phyloP scores from a whole-genome alignment of 1,140 invertebrate genomes.

The Bemisia tabaci region DNA sequence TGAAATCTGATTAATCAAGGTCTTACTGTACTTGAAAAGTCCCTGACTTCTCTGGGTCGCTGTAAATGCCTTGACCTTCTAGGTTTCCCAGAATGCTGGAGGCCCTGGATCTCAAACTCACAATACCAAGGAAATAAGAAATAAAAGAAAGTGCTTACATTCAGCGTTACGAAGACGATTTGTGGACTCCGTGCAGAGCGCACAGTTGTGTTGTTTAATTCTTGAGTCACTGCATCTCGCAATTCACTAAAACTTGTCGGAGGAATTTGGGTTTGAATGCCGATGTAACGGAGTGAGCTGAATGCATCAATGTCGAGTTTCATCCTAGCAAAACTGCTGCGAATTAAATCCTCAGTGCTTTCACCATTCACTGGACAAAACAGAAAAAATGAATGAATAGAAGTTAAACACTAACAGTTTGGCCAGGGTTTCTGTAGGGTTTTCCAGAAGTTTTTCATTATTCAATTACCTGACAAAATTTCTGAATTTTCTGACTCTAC shows the following conservation, averaged over 20 bases:
- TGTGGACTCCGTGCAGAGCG: conserved; percentile 48
- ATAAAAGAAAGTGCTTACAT: too few relatives aligned
- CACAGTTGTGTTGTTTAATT: conserved; percentile 51
- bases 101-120: too few relatives aligned
- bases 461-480: too few relatives aligned
- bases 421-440: conserved; percentile 7
- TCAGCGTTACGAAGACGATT: conserved; percentile 50
- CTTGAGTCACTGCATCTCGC: conserved; percentile 35
- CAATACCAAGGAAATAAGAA: too few relatives aligned
- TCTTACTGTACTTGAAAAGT: too few relatives aligned
- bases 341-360: conserved; percentile 50
- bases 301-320: conserved; percentile 53
- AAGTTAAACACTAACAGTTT: not conserved
- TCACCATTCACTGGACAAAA: conserved; percentile 35
- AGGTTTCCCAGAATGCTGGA: too few relatives aligned
- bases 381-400: not conserved
- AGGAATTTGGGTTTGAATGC: conserved; percentile 38
- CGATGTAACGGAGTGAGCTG: conserved; percentile 56
- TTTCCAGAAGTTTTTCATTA: too few relatives aligned
- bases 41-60: too few relatives aligned
- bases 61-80: too few relatives aligned
- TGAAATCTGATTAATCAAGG: too few relatives aligned
- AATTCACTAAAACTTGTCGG: conserved; percentile 42
- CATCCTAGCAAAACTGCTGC: conserved; percentile 44
- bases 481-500: too few relatives aligned